Conservation (phyloP, 2,113 vertebrate genomes). For the Aspiorhynchus laticeps region DNA sequence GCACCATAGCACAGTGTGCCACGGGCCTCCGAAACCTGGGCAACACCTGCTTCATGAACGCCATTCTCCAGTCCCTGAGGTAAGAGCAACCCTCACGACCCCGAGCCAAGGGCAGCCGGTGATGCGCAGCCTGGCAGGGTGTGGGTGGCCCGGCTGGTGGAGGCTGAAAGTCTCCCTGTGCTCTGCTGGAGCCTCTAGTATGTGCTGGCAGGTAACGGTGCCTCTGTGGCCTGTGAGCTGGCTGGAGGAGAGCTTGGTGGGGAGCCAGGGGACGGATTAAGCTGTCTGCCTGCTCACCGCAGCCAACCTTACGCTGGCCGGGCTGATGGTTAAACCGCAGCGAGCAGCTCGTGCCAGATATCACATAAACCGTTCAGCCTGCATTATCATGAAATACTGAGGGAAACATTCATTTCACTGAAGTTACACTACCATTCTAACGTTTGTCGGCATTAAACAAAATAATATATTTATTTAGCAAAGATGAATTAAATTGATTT, state of each 20-base stretch:
- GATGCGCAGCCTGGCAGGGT: slow-evolving; percentile 29
- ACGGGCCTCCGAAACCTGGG: slow-evolving; percentile 95
- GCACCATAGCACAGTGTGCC: slow-evolving; percentile 80
- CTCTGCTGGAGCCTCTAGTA: slow-evolving; percentile 29
- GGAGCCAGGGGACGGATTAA: slow-evolving; percentile 58
- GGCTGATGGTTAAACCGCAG: slow-evolving; percentile 46
- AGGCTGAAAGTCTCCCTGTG: slow-evolving; percentile 34
- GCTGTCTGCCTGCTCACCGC: slow-evolving; percentile 56
- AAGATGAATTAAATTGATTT: not conserved
- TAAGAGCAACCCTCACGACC: slow-evolving; percentile 62
- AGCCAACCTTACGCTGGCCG: slow-evolving; percentile 43
- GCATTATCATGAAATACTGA: not conserved
- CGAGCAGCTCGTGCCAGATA: slow-evolving; percentile 23
- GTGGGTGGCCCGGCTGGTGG: slow-evolving; percentile 45
- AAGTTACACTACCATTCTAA: not conserved
- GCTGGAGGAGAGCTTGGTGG: slow-evolving; percentile 67
- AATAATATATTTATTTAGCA: not conserved
- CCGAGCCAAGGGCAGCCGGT: not conserved
- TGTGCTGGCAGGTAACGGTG: slow-evolving; percentile 47
- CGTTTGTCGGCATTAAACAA: not conserved
- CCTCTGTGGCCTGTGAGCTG: slow-evolving; percentile 63
- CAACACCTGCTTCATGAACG: slow-evolving; percentile 99
- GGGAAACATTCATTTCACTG: not conserved
- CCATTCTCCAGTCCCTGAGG: slow-evolving; percentile 98
- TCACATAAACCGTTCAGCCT: slow-evolving; percentile 12